These are phyloP conservation scores for Oscheius sp. DNA, from an alignment of 2,888 invertebrate genomes.

Conservation along the genomic window DNA sequence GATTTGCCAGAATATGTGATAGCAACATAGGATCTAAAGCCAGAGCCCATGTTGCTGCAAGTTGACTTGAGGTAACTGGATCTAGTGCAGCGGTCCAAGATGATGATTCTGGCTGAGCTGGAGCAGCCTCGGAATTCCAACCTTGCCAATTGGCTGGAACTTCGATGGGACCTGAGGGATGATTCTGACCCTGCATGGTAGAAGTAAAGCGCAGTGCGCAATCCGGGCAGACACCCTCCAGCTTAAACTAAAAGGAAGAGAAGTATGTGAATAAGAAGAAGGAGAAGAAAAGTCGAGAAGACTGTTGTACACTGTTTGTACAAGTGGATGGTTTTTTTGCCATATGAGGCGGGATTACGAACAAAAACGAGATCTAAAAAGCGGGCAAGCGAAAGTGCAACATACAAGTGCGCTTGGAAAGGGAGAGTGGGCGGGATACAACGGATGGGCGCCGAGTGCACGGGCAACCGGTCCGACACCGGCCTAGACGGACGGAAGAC, in stretches of 20 bases:
- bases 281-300: neutral
- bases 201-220: constrained; percentile 37
- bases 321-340: constrained; percentile 19
- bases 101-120: neutral
- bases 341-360: constrained; percentile 25
- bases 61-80: constrained; percentile 22
- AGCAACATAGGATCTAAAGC: constrained; percentile 46
- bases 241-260: constrained; percentile 36
- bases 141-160: constrained; percentile 16
- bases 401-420: constrained; percentile 29
- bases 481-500: constrained; percentile 10
- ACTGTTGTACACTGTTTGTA: constrained; percentile 1
- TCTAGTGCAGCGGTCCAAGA: constrained; percentile 17
- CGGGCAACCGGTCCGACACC: constrained; percentile 24
- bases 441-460: constrained; percentile 26
- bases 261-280: neutral
- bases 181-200: constrained; percentile 25
- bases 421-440: constrained; percentile 31
- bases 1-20: constrained; percentile 44
- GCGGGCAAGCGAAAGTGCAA: constrained; percentile 31
- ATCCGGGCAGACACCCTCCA: constrained; percentile 53
- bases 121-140: neutral
- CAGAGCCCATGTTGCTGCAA: constrained; percentile 35
- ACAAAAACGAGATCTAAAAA: constrained; percentile 32
- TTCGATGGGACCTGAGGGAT: constrained; percentile 14